A percentile compares a stretch with the other conserved stretches of the same genome.
Evolutionary conservation across 2,888 invertebrate species (phyloP).

Genomic region (Pelosia muscerda): DNA sequence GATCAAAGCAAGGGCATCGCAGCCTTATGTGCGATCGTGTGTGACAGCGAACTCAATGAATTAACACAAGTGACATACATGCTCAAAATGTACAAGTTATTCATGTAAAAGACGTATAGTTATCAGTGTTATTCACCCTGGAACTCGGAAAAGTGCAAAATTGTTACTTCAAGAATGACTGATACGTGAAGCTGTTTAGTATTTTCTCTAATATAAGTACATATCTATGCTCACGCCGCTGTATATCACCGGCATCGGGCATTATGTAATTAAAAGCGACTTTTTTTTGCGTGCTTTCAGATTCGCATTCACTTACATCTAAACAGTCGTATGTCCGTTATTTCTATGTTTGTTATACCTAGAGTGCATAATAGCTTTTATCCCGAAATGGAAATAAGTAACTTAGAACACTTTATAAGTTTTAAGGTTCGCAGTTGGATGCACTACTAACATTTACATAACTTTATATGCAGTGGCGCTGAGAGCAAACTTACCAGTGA

Average conservation of each 20-base stretch:
- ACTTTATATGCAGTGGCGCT: conserved; percentile 82
- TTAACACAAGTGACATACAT: conserved; percentile 77
- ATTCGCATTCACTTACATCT: conserved; percentile 39
- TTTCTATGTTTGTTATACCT: conserved; percentile 34
- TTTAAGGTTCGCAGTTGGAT: conserved; percentile 76
- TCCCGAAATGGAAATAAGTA: conserved; percentile 70
- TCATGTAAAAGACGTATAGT: conserved; percentile 38
- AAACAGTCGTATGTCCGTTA: conserved; percentile 16
- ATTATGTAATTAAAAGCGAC: not conserved
- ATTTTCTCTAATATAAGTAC: not conserved
- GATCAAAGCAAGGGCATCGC: conserved; percentile 78
- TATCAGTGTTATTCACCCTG: conserved; percentile 27
- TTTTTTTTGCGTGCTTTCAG: conserved; percentile 5
- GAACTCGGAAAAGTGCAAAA: not conserved
- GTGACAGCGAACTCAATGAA: conserved; percentile 78
- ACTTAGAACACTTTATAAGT: conserved; percentile 77
- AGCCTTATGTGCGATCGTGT: conserved; percentile 74
- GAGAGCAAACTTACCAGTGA: conserved; percentile 78
- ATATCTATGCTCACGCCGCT: no score
- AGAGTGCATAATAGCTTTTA: conserved; percentile 58
- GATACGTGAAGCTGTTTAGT: not conserved
- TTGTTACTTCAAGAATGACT: not conserved
- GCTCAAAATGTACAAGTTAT: conserved; percentile 60
- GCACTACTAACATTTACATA: conserved; percentile 80
- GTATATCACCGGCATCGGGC: no score